These are phyloP conservation scores for Thaumetopoea pityocampa DNA, from an alignment of 1,140 invertebrate species.

Conservation along the genomic window DNA sequence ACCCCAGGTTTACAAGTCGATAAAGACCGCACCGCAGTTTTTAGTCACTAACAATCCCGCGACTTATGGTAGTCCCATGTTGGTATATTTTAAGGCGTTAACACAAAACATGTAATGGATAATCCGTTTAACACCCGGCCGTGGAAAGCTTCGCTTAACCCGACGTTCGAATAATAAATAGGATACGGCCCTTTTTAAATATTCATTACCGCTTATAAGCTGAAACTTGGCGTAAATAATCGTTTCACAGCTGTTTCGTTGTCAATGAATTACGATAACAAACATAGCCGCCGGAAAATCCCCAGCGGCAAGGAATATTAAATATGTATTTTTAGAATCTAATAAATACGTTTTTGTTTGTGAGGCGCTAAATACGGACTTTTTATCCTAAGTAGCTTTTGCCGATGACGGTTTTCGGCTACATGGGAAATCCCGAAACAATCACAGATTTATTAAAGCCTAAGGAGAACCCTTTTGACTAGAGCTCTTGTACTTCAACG, in stretches of 20 bases:
- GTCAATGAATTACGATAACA: slow-evolving; percentile 9
- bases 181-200: neutral
- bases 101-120: no score
- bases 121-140: no score
- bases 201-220: neutral
- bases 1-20: no score
- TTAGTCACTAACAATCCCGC: no score
- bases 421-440: neutral
- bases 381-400: slow-evolving; percentile 2
- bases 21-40: no score
- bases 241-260: slow-evolving; percentile 1
- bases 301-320: slow-evolving; percentile 1
- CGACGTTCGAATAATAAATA: slow-evolving; percentile 4
- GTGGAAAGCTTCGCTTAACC: no score
- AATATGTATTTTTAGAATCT: slow-evolving; percentile 11
- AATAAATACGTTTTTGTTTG: slow-evolving; percentile 4
- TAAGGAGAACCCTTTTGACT: no score
- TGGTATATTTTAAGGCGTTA: no score
- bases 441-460: no score
- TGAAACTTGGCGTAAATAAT: neutral
- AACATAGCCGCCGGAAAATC: slow-evolving; percentile 3
- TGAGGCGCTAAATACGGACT: slow-evolving; percentile 2
- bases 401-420: neutral
- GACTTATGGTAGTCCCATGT: no score
- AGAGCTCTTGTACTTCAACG: no score